Conservation (phyloP, 2,888 invertebrate species). For the Drosophila affinis region DNA sequence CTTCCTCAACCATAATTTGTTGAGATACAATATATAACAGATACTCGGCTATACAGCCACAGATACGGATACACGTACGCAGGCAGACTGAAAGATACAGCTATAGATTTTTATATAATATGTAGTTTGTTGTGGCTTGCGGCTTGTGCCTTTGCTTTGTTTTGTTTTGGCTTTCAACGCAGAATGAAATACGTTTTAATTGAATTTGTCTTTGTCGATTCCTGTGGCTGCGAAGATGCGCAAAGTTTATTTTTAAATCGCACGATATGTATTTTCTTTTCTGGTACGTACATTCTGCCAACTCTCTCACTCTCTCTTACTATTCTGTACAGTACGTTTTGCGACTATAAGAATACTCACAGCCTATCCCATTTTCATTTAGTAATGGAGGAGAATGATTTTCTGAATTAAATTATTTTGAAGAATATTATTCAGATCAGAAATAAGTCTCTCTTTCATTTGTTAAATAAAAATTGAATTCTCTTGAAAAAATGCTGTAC, state of each 20-base stretch:
- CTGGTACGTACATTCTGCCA: constrained; percentile 56
- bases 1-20: constrained; percentile 61
- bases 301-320: constrained; percentile 32
- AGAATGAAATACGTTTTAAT: constrained; percentile 73
- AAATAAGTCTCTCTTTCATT: no score
- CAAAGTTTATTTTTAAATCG: constrained; percentile 63
- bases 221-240: constrained; percentile 59
- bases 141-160: constrained; percentile 28
- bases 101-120: constrained; percentile 43
- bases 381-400: no score
- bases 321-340: constrained; percentile 20
- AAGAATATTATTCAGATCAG: no score
- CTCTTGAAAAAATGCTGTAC: neutral
- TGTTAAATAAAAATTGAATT: no score
- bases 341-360: neutral
- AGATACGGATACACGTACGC: neutral
- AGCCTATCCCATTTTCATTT: neutral
- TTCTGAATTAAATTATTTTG: no score
- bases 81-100: constrained; percentile 13
- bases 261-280: constrained; percentile 25
- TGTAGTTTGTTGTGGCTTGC: constrained; percentile 35
- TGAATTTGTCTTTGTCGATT: constrained; percentile 58
- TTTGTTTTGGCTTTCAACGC: constrained; percentile 55
- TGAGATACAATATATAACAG: constrained; percentile 26
- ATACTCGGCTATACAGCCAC: constrained; percentile 4